Conservation (phyloP, 2,888 invertebrate genomes). For the Idaea dimidiata region DNA sequence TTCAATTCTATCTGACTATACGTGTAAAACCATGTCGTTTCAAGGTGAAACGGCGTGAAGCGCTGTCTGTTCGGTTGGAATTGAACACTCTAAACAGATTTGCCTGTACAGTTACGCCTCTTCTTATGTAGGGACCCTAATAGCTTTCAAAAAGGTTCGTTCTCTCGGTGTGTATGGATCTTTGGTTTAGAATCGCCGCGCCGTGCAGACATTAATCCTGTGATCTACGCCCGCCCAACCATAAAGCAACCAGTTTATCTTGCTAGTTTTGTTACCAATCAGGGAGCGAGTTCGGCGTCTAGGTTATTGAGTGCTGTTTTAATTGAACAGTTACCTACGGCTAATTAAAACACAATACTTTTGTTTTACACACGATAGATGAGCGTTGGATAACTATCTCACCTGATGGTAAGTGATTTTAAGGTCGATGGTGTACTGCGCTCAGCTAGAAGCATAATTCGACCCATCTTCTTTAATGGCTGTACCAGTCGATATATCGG, state of each 20-base stretch:
- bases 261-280: conserved; percentile 22
- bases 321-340: neutral
- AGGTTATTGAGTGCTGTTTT: conserved; percentile 7
- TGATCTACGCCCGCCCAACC: conserved; percentile 35
- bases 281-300: conserved; percentile 10
- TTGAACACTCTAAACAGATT: no score
- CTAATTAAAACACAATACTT: neutral
- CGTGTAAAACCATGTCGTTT: no score
- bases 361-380: neutral
- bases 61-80: no score
- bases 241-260: conserved; percentile 26
- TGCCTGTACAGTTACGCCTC: no score
- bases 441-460: no score
- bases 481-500: no score
- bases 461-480: no score
- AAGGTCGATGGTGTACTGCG: no score
- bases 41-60: no score
- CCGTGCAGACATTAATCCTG: conserved; percentile 41
- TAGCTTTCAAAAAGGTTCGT: neutral
- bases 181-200: conserved; percentile 30
- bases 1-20: no score
- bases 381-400: neutral
- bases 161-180: neutral
- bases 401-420: no score
- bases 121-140: neutral